Base-by-base conservation (phyloP, 1,140 invertebrate species). In the Brachionus sp. region DNA sequence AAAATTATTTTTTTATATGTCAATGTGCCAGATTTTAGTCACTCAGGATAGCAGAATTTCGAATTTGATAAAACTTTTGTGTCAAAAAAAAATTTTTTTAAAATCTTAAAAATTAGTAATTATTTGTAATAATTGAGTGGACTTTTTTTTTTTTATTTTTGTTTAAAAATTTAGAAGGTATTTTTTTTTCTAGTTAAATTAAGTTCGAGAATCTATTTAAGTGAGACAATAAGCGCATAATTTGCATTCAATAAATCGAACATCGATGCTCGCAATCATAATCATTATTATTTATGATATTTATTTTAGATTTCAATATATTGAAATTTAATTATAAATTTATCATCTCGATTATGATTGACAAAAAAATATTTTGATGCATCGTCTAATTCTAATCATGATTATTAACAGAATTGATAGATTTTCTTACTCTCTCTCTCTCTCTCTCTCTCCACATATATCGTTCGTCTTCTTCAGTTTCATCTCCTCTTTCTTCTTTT, bases 271-370 rank as follows among this genome's bases (percentile, higher is more conserved):
- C 4, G 13, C 3, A 37, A 39, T 70, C 37, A 37, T 70, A 37
- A 70, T 70, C 16, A 70, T 70, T 70, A 57, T 57, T 57, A 33
- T 37, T 66, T 33, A 70, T 70, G 37, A 70, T 70, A 70, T 70
- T 70, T 70, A 70, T 70, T 70, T 70, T 70, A 70, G 66, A 39
- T 70, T 70, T 70, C 35, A 39, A 70, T 37, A 70, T 75, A 75
- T 75, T 46, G 70, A 75, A 75, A 75, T 75, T 75, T 75, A 75
- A 75, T 75, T 75, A 75, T 75, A 46, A 75, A 75, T 75, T 75
- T 75, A 75, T 75, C 70, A 75, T 75, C 25, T 75, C 70, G 44
- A 75, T 75, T 75, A 75, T 75, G 70, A 75, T 75, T 75, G 70
- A 75, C 70, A 75, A 75, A 75, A 53, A 70, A 70, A 70, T 37